Percentiles rank a stretch among this genome's conserved stretches.
These are phyloP conservation scores for Hybos culiciformis DNA, from an alignment of 2,888 invertebrate genomes.

Conservation along the genomic window DNA sequence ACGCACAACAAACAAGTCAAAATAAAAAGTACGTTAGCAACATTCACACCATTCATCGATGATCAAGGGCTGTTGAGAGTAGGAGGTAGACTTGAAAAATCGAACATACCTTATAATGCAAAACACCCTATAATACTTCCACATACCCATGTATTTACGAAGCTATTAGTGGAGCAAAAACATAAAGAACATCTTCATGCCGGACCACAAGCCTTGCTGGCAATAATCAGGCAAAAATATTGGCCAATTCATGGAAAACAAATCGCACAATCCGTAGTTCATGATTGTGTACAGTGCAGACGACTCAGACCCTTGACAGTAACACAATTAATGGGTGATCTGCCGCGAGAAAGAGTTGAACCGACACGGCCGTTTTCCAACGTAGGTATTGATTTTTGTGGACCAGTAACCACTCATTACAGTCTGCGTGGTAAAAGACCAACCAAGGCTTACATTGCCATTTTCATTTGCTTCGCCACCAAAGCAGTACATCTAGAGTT, in stretches of 20 bases:
- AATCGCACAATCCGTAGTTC: slow-evolving; percentile 2
- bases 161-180: slow-evolving; percentile 3
- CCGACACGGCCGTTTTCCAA: slow-evolving; percentile 2
- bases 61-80: not conserved
- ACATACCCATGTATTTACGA: slow-evolving; percentile 1
- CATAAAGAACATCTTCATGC: slow-evolving; percentile 1
- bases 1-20: not conserved
- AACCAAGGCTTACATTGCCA: not conserved
- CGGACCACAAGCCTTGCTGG: slow-evolving; percentile 1
- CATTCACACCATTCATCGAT: not conserved
- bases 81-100: not conserved
- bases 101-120: not conserved
- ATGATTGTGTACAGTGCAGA: slow-evolving; percentile 9
- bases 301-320: not conserved
- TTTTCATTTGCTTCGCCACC: slow-evolving; percentile 8
- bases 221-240: slow-evolving; percentile 11
- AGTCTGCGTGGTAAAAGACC: not conserved
- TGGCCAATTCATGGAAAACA: slow-evolving; percentile 14
- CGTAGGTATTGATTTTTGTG: slow-evolving; percentile 5
- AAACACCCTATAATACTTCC: slow-evolving; percentile 5
- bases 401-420: not conserved
- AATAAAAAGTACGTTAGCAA: not conserved
- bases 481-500: slow-evolving; percentile 10
- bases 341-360: slow-evolving; percentile 15
- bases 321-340: slow-evolving; percentile 16